Base-by-base conservation (phyloP, 1,140 invertebrate species). In the Micrasema minimum region DNA sequence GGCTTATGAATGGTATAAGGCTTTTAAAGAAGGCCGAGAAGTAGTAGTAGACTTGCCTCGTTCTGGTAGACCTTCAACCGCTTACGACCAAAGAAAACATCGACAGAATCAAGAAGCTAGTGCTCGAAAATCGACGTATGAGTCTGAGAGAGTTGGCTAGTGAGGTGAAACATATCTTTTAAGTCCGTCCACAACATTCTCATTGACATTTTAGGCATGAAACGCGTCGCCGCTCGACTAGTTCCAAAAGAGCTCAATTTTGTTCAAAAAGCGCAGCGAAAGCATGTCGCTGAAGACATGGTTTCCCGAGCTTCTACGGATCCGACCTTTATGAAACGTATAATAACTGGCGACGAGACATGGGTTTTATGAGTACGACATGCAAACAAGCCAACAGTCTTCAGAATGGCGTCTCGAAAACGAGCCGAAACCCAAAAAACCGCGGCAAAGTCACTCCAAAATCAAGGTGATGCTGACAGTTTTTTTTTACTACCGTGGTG, bases 401-500 rank as follows among this genome's bases (percentile, higher is more conserved):
- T 59, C 35, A 10, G 72, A 78, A 68, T 78, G 73, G 76, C 70
- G 75, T 43, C 50, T 31, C 14, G 22, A 18, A 16, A 31, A 3
- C 10, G 75, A 65, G 9, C 72, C 71, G 1, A 61, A 64, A 38
- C 71, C 76, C 2, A 80, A 79, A 66, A 78, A 79, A 72, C 66
- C 68, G 50, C 43, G 69, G 20, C 70, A 70, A 62, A 69, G 62
- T 66, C 70, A 71, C 16, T 78, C 71, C 31, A 77, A 77, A 35
- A 61, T 78, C 38, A 80, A 81, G 66, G 75, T 75, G 7, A 79
- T 79, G 76, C 62, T 79, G 51, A 77, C 77, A 72, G 38, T 53
- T 72, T 80, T 79, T 69, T 81, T 81, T 65, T 72, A 79, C 53
- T 45, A 11, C n/a, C 64, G 59, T 38, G 76, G 75, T 2, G 61